Evolutionary conservation across 2,113 vertebrate genomes (phyloP).

Genomic region (Rhea americana): DNA sequence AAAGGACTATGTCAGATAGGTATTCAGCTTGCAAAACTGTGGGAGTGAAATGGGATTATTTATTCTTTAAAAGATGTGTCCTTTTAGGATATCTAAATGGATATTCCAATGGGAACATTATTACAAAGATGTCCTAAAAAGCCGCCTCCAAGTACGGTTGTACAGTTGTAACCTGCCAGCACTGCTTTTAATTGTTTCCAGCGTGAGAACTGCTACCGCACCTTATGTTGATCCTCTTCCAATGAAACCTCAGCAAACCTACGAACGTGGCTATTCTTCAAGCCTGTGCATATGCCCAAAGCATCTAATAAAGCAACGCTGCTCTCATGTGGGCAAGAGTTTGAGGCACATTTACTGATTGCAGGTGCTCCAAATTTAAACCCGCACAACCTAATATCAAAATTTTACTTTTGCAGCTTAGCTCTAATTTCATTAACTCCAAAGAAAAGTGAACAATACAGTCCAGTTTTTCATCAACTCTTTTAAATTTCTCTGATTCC

Average conservation of each 20-base stretch:
- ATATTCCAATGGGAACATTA: not conserved
- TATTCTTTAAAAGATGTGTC: not conserved
- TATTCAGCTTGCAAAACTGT: not conserved
- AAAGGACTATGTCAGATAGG: not conserved
- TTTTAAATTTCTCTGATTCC: not conserved
- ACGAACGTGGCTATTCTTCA: not conserved
- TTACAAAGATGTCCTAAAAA: not conserved
- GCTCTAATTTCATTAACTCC: not conserved
- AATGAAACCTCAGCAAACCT: not conserved
- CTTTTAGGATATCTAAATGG: not conserved
- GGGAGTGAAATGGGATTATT: not conserved
- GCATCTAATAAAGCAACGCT: not conserved
- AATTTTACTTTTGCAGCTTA: not conserved
- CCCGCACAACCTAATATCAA: not conserved
- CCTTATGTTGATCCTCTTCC: not conserved
- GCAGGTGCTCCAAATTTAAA: not conserved
- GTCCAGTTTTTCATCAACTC: not conserved
- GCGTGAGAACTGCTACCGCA: not conserved
- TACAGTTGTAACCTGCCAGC: not conserved
- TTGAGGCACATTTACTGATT: constrained; percentile 2
- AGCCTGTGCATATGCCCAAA: not conserved
- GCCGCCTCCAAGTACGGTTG: not conserved
- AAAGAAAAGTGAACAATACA: not conserved
- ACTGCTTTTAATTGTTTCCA: not conserved
- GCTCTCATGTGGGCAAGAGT: not conserved